Evolutionary conservation across 2,113 vertebrate species (phyloP).

Genomic region (Macquaria ambigua): DNA sequence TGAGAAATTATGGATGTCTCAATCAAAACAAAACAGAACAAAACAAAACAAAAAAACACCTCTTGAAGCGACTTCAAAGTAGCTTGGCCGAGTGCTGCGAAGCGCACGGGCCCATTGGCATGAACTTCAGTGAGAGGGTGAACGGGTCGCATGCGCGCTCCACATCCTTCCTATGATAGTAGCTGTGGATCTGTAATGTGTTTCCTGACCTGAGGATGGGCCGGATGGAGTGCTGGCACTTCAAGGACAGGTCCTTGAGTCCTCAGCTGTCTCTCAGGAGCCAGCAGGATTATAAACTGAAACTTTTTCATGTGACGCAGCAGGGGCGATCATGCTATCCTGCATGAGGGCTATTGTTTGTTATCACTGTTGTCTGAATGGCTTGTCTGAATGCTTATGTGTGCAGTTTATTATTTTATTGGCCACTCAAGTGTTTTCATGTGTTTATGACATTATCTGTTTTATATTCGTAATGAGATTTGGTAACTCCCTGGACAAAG

Average conservation of each 20-base stretch:
- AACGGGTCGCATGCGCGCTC: slow-evolving; percentile 47
- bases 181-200: slow-evolving; percentile 73
- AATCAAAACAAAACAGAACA: slow-evolving; percentile 47
- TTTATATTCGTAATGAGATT: slow-evolving; percentile 52
- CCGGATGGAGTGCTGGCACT: slow-evolving; percentile 80
- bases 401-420: slow-evolving; percentile 47
- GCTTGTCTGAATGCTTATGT: slow-evolving; percentile 26
- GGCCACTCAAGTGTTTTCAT: slow-evolving; percentile 38
- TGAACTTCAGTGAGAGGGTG: slow-evolving; percentile 38
- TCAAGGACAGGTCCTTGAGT: slow-evolving; percentile 85
- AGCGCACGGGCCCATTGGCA: slow-evolving; percentile 28
- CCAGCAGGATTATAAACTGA: slow-evolving; percentile 64
- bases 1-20: slow-evolving; percentile 15
- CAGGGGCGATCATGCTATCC: slow-evolving; percentile 37
- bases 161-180: slow-evolving; percentile 82
- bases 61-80: slow-evolving; percentile 53
- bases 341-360: slow-evolving; percentile 46
- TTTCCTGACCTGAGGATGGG: slow-evolving; percentile 83
- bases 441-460: slow-evolving; percentile 49
- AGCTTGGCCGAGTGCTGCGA: slow-evolving; percentile 3
- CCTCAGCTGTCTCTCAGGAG: slow-evolving; percentile 63
- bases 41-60: not conserved
- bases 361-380: slow-evolving; percentile 37
- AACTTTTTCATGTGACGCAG: slow-evolving; percentile 69
- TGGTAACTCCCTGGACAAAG: slow-evolving; percentile 37